Base-by-base conservation (phyloP, 1,140 invertebrate genomes). In the Diorhabda sublineata region DNA sequence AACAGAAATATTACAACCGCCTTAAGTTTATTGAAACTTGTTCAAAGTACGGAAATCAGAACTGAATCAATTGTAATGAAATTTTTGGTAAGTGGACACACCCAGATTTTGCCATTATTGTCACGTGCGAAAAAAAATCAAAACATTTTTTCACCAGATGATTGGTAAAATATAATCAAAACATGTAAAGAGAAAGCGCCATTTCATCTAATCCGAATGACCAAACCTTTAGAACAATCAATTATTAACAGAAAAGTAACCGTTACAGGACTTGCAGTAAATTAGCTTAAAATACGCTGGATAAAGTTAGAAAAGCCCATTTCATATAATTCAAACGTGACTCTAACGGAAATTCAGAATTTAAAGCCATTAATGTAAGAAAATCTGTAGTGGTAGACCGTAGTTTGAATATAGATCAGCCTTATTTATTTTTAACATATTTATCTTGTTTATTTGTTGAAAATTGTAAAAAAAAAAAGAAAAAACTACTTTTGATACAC, bases 1-100 rank as follows among this genome's bases (percentile, higher is more conserved):
- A n/a, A n/a, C n/a, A 56, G 52, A 56, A 56, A 56, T 56, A 56
- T 56, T 56, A 56, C 6, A 56, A 56, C 26, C 2, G 52, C n/a
- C 52, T 56, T 56, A 56, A 56, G 52, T 56, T 56, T 56, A 56
- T 56, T 56, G 52, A 56, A 56, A 56, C 52, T 56, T 56, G 52
- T 56, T 56, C 52, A 56, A 56, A n/a, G 52, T n/a, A 56, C 52
- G 52, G 52, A 56, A 56, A 2, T 56, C 52, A 56, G n/a, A 56
- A 2, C 52, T 56, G 52, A 56, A 56, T 56, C 52, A 56, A 56
- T 56, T 2, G 52, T 2, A 6, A 56, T 56, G 52, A 56, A 6
- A 56, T 56, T 56, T 56, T 56, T n/a, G 52, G 52, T 56, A 56
- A 56, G 52, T 56, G 26, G 26, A 56, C 52, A 56, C 52, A 56